Conservation (phyloP, 2,113 vertebrate genomes). For the Cyanoramphus novaezelandiae region DNA sequence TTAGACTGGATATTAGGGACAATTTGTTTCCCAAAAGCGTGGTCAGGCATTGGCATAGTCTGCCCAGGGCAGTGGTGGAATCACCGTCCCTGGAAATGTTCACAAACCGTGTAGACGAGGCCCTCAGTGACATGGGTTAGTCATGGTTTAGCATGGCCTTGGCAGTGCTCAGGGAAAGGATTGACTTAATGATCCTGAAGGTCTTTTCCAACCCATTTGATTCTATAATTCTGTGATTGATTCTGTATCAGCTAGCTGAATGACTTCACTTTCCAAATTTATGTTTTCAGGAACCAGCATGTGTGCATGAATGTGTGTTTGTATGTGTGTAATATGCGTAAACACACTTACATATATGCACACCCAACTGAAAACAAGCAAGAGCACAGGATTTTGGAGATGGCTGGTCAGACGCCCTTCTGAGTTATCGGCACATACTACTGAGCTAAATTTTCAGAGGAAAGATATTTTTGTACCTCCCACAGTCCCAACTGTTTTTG, state of each 20-base stretch:
- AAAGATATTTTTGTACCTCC: neutral
- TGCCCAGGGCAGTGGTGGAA: too few relatives aligned
- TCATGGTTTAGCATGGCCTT: too few relatives aligned
- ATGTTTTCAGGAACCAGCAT: neutral
- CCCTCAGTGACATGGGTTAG: neutral
- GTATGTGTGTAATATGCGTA: neutral
- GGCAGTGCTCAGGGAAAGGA: neutral
- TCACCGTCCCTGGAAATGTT: too few relatives aligned
- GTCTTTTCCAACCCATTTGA: neutral
- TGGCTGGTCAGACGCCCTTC: neutral
- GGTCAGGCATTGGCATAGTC: too few relatives aligned
- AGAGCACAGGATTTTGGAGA: neutral
- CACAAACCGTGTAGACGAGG: too few relatives aligned
- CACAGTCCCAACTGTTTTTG: rapidly evolving
- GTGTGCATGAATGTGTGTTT: rapidly evolving
- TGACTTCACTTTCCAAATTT: neutral
- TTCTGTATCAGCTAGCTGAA: neutral
- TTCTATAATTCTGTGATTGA: neutral
- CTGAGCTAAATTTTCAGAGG: neutral
- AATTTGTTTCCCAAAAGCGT: too few relatives aligned
- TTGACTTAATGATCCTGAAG: neutral
- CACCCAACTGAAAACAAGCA: neutral
- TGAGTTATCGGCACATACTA: neutral
- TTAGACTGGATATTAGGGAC: too few relatives aligned
- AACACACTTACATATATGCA: neutral